A percentile compares a stretch with the other conserved stretches of the same genome.
These are phyloP conservation scores for Scaptomyza reducta DNA, from an alignment of 2,888 invertebrate species.

Conservation along the genomic window DNA sequence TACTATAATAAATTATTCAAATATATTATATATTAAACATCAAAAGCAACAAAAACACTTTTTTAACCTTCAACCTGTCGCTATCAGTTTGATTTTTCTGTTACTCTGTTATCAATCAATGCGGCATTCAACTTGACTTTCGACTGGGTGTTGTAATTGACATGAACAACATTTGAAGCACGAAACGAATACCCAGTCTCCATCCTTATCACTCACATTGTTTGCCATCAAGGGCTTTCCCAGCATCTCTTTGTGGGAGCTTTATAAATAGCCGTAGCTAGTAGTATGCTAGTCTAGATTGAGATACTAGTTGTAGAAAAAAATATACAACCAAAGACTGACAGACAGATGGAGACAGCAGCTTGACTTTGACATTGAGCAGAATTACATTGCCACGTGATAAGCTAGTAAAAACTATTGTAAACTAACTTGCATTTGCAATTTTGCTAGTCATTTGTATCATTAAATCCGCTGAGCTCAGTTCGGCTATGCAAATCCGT, in stretches of 20 bases:
- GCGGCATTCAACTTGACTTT: conserved; percentile 37
- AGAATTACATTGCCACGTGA: conserved; percentile 63
- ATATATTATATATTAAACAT: conserved; percentile 17
- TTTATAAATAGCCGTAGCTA: conserved; percentile 41
- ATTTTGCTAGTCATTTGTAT: conserved; percentile 53
- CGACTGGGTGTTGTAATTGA: conserved; percentile 57
- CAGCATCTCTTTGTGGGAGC: conserved; percentile 24
- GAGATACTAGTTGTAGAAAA: conserved; percentile 42
- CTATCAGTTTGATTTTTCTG: conserved; percentile 10
- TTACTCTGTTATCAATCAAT: conserved; percentile 50
- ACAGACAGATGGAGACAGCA: conserved; percentile 55
- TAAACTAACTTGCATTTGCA: conserved; percentile 26
- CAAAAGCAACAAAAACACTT: neutral
- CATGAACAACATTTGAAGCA: conserved; percentile 27
- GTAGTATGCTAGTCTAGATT: conserved; percentile 47
- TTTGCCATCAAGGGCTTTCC: conserved; percentile 30
- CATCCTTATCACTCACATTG: conserved; percentile 27
- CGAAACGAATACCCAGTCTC: conserved; percentile 17
- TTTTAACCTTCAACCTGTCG: conserved; percentile 8
- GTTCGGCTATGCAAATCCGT: conserved; percentile 55
- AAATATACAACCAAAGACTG: conserved; percentile 7
- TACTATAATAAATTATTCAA: conserved; percentile 59
- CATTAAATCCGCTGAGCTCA: conserved; percentile 47
- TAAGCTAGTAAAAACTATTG: neutral
- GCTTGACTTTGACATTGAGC: conserved; percentile 68